phyloP scores from a whole-genome alignment of 2,888 invertebrate genomes.

The Zonitis immaculata region DNA sequence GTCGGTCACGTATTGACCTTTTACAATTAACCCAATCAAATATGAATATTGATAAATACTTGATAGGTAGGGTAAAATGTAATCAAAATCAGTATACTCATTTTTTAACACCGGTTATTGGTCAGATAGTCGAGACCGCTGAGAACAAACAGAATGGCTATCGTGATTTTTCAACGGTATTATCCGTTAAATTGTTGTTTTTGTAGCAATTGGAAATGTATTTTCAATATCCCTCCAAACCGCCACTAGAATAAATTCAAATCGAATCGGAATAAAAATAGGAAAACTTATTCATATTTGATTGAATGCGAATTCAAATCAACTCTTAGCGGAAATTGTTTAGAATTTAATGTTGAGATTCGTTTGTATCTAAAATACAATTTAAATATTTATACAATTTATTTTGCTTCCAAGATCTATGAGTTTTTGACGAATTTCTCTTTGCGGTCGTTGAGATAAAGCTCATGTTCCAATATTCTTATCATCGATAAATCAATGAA shows the following conservation, averaged over 20 bases:
- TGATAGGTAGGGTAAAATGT: background rate
- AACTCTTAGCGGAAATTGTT: no score
- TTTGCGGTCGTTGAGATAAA: background rate
- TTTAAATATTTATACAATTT: background rate
- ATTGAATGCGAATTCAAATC: no score
- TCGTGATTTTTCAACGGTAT: conserved; percentile 2
- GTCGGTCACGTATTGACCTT: no score
- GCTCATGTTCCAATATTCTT: background rate
- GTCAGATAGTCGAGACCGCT: no score
- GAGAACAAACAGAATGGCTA: background rate
- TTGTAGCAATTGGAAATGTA: background rate
- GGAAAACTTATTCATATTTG: no score
- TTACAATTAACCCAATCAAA: no score
- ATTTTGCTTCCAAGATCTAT: background rate
- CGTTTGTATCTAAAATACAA: background rate
- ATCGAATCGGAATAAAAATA: background rate
- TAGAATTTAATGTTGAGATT: no score
- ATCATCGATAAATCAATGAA: background rate
- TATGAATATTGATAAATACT: no score
- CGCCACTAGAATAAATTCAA: background rate
- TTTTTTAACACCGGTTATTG: background rate
- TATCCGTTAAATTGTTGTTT: conserved; percentile 5
- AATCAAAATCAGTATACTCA: background rate
- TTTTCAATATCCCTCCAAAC: background rate
- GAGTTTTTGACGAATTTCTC: background rate